Percentiles rank a stretch among this genome's conserved stretches.
Evolutionary conservation across 35 echinoderm and acorn worm species (phyloP).

Genomic region (Amphiura filiformis): DNA sequence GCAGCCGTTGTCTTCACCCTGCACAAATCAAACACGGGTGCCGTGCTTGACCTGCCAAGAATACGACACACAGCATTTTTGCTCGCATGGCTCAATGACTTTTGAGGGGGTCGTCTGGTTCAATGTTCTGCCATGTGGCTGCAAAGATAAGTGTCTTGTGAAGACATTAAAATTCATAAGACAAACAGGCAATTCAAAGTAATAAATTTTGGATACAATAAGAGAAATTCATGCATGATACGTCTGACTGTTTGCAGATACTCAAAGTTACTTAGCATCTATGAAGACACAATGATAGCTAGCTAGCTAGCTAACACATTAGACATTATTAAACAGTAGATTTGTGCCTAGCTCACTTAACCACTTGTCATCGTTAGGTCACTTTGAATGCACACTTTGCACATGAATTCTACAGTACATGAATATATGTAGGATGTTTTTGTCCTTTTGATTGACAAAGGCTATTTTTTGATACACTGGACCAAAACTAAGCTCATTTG

Average conservation of each 20-base stretch:
- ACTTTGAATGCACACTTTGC: background rate
- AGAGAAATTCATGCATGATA: background rate
- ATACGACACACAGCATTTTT: background rate
- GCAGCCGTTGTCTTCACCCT: background rate
- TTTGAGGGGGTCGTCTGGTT: background rate
- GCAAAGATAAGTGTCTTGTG: background rate
- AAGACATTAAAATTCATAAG: background rate
- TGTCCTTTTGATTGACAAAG: no score
- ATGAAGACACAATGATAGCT: no score
- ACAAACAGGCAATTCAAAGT: background rate
- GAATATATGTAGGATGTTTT: background rate
- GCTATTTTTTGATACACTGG: no score
- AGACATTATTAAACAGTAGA: background rate
- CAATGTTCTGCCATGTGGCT: background rate
- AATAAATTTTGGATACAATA: slow-evolving; percentile 5
- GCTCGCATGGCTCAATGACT: background rate
- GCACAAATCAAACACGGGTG: background rate
- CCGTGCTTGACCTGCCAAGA: background rate
- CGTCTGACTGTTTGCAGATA: background rate
- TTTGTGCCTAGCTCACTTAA: background rate
- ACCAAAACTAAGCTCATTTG: no score
- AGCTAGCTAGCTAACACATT: background rate
- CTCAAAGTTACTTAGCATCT: no score
- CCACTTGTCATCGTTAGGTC: background rate
- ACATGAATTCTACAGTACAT: background rate